Conservation (phyloP, 2,113 vertebrate species). For the Saguinus midas region DNA sequence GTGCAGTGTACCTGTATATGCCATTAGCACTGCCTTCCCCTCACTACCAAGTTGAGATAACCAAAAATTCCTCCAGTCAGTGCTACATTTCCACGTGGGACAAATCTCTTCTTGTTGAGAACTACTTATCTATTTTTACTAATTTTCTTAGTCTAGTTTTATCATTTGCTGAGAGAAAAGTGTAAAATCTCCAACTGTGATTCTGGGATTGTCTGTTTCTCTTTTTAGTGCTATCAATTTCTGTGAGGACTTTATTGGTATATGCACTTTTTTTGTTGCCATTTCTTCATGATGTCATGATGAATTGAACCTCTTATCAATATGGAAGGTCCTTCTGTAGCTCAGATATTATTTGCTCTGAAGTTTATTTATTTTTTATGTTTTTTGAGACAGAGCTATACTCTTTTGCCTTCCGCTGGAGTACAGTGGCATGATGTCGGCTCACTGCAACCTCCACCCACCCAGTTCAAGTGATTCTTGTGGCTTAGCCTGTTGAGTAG, state of each 20-base stretch:
- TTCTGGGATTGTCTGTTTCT: not conserved
- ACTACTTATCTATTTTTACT: not conserved
- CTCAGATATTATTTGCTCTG: not conserved
- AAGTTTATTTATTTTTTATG: not conserved
- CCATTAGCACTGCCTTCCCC: not conserved
- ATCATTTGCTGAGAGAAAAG: not conserved
- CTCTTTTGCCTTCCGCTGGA: too few species aligned
- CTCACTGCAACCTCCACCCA: too few species aligned
- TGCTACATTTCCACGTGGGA: not conserved
- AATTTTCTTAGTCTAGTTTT: not conserved
- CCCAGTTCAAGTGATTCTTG: too few species aligned
- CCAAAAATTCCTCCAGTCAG: not conserved
- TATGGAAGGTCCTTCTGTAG: not conserved
- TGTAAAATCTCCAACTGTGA: not conserved
- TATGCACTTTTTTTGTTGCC: not conserved
- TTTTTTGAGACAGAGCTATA: too few species aligned
- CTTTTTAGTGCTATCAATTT: not conserved
- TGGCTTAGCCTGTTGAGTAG: too few species aligned
- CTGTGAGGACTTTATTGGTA: not conserved
- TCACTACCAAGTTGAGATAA: not conserved
- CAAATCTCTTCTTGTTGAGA: not conserved
- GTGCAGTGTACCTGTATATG: not conserved
- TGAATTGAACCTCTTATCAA: not conserved
- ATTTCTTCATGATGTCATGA: conserved; percentile 11
- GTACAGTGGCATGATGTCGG: too few species aligned